Evolutionary conservation across 2,888 invertebrate species (phyloP).

Genomic region (Nemotelus pantherinus): DNA sequence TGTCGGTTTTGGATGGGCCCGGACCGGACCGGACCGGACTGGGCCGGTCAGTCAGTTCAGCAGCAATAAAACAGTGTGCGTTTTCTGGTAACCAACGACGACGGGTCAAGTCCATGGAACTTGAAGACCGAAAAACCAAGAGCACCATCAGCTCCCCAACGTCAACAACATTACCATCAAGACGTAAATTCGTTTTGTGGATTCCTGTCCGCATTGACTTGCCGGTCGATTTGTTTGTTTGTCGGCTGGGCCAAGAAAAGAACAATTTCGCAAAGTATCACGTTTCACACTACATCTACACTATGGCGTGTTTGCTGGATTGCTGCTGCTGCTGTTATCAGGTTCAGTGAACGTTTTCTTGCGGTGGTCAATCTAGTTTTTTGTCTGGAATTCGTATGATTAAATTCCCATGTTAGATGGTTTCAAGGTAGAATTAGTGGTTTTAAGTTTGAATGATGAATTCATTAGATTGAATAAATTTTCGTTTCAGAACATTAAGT

Average conservation of each 20-base stretch:
- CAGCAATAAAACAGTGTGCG: too few relatives aligned
- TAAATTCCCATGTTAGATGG: too few relatives aligned
- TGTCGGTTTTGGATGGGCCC: too few relatives aligned
- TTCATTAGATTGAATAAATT: too few relatives aligned
- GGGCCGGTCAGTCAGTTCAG: too few relatives aligned
- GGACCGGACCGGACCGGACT: too few relatives aligned
- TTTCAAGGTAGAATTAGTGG: too few relatives aligned
- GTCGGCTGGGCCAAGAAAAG: neutral
- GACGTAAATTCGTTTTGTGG: neutral
- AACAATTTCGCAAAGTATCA: slow-evolving; percentile 22
- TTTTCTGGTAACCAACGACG: neutral
- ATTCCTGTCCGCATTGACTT: neutral
- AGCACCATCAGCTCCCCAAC: neutral
- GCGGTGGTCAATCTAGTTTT: slow-evolving; percentile 12
- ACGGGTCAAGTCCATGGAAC: slow-evolving; percentile 1
- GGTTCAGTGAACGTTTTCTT: slow-evolving; percentile 22
- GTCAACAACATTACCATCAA: neutral
- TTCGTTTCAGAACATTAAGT: too few relatives aligned
- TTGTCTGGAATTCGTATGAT: neutral
- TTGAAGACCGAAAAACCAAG: neutral
- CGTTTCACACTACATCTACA: slow-evolving; percentile 13
- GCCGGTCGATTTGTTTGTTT: too few relatives aligned
- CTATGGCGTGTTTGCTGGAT: too few relatives aligned
- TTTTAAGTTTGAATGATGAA: too few relatives aligned
- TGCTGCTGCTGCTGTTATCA: neutral